Conservation (phyloP, 2,113 vertebrate species). For the Misgurnus anguillicaudatus region DNA sequence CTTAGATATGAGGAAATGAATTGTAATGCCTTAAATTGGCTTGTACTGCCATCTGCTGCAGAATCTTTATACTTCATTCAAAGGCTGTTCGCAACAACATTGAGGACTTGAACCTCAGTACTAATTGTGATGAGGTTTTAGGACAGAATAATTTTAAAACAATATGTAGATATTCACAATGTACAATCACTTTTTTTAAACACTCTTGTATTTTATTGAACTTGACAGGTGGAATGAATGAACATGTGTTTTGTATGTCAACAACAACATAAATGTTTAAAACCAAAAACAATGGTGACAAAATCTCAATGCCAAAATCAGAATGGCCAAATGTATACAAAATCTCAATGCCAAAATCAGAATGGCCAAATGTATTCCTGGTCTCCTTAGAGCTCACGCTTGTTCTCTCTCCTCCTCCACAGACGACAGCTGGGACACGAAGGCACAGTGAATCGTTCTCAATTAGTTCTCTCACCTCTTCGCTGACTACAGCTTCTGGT, state of each 20-base stretch:
- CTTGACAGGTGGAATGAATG: neutral
- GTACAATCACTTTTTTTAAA: too few species aligned
- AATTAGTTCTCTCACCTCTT: too few species aligned
- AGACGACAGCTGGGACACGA: too few species aligned
- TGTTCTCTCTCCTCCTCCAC: too few species aligned
- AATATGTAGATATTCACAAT: too few species aligned
- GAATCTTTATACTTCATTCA: neutral
- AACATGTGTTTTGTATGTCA: neutral
- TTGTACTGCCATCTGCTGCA: conserved; percentile 35
- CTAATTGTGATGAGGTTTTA: too few species aligned
- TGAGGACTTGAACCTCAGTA: conserved; percentile 15
- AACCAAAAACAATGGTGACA: neutral
- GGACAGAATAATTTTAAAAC: too few species aligned
- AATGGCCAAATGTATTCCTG: too few species aligned
- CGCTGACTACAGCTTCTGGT: too few species aligned
- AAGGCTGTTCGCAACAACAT: conserved; percentile 4
- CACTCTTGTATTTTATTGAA: neutral
- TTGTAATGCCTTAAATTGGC: neutral
- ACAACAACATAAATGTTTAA: neutral
- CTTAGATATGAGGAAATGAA: neutral
- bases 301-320: neutral
- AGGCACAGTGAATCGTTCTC: too few species aligned
- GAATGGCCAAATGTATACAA: neutral
- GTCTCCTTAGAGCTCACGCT: too few species aligned
- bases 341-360: too few species aligned